Conservation (phyloP, 37 sponge, comb jelly and placozoan species). For the Ianthella basta region DNA sequence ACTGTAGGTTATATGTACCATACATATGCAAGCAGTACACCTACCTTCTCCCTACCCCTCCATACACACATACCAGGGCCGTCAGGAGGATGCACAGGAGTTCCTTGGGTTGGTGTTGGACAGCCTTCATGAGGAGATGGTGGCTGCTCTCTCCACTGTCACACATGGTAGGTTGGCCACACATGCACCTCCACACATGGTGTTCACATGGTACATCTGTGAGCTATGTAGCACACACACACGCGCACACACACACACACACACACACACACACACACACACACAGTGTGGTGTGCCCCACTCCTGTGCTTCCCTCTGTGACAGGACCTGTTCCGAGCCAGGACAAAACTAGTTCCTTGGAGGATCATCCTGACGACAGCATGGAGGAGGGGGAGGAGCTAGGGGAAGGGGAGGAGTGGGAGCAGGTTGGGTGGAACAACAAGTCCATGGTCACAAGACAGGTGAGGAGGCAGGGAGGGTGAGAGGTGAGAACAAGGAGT, state of each 20-base stretch:
- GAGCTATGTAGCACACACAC: too few species aligned
- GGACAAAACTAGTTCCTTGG: too few species aligned
- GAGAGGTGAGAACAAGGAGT: not conserved
- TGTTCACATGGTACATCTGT: too few species aligned
- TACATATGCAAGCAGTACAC: too few species aligned
- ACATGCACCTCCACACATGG: too few species aligned
- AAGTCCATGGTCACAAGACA: constrained; percentile 89
- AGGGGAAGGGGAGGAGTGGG: constrained; percentile 79
- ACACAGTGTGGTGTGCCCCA: too few species aligned
- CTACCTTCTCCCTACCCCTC: not conserved
- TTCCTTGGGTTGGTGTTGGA: constrained; percentile 90
- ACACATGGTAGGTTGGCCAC: not conserved
- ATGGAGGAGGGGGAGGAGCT: constrained; percentile 2
- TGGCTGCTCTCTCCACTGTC: constrained; percentile 55
- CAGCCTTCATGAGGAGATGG: constrained; percentile 94
- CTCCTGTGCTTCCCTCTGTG: too few species aligned
- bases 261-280: too few species aligned
- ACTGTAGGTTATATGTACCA: too few species aligned
- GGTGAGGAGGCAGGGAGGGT: constrained; percentile 22
- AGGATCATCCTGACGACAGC: too few species aligned
- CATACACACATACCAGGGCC: constrained; percentile 48
- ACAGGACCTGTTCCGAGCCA: too few species aligned
- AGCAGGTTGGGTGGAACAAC: constrained; percentile 93
- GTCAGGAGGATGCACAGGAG: constrained; percentile 99
- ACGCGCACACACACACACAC: too few species aligned